phyloP scores from a whole-genome alignment of 2,797 vertebrate species.

The Acomys russatus region DNA sequence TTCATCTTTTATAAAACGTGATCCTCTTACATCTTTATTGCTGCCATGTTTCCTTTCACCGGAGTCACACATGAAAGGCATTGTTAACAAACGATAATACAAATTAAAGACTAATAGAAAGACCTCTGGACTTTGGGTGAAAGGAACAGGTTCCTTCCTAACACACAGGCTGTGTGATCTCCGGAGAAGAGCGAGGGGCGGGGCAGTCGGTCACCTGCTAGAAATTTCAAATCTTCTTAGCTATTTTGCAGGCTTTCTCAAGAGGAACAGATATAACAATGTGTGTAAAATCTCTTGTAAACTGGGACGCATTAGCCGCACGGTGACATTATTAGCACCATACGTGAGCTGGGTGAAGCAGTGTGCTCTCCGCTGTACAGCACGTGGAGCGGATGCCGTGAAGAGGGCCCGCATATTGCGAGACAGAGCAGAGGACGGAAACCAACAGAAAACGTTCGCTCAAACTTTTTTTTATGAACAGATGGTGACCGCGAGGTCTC shows the following conservation, averaged over 20 bases:
- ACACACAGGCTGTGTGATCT: conserved; percentile 1
- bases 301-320: conserved; percentile 59
- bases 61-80: conserved; percentile 4
- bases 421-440: background rate
- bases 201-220: conserved; percentile 29
- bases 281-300: conserved; percentile 30
- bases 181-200: background rate
- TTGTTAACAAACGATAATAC: conserved; percentile 40
- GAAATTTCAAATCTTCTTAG: conserved; percentile 15
- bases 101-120: conserved; percentile 36
- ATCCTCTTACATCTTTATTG: conserved; percentile 17
- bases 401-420: conserved; percentile 11
- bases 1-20: background rate
- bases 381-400: background rate
- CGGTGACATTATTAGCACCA: conserved; percentile 27
- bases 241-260: background rate
- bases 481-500: conserved; percentile 73
- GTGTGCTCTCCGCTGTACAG: conserved; percentile 27
- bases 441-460: conserved; percentile 42
- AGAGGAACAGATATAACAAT: conserved; percentile 19
- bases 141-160: conserved; percentile 24
- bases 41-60: conserved; percentile 6
- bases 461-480: conserved; percentile 61
- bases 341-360: conserved; percentile 30
- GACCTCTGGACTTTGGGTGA: conserved; percentile 4